Evolutionary conservation across 1,140 invertebrate species (phyloP), one percentile per base, ranked within the genome.

Genomic region (Cyclina sinensis): DNA sequence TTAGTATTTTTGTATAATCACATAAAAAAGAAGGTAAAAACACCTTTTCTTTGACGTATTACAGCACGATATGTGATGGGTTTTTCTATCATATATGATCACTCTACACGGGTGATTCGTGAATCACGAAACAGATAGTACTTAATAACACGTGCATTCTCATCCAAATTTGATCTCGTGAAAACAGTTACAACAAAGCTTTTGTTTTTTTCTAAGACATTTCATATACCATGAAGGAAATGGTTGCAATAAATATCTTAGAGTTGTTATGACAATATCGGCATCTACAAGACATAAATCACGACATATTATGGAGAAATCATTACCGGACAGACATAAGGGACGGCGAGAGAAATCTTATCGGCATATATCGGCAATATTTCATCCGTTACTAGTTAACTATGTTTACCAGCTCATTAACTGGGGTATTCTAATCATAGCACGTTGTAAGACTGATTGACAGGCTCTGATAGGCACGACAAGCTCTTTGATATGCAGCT

Each of bases 231-330:
- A 21, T 30, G 24, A 39, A 57, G 85, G 85, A 79, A 87, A 87
- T 80, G 76, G 46, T 70, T 43, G 54, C 32, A n/a, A 87, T 87
- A 87, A 87, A 80, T 87, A 80, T 65, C 46, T 27, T 3, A 46
- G 85, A 87, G 70, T 87, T 87, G 79, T 78, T 86, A 87, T 87
- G 85, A 87, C 85, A 87, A 79, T 79, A 87, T 87, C 59, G 85
- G 57, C 85, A 78, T 87, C 68, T 70, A 51, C 54, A 43, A 51
- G 12, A 80, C 48, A 87, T 87, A 87, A 87, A 87, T 87, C 85
- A 87, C 74, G 2, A 5, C 18, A 32, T 24, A 21, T 78, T 78
- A 86, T 62, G 84, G 57, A 39, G 21, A 65, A 79, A 62, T 79
- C 76, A 87, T 87, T 79, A 48, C 85, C 4, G 30, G 74, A 87